These are phyloP conservation scores for Periphyllus acericola DNA, from an alignment of 2,888 invertebrate genomes.

Conservation along the genomic window DNA sequence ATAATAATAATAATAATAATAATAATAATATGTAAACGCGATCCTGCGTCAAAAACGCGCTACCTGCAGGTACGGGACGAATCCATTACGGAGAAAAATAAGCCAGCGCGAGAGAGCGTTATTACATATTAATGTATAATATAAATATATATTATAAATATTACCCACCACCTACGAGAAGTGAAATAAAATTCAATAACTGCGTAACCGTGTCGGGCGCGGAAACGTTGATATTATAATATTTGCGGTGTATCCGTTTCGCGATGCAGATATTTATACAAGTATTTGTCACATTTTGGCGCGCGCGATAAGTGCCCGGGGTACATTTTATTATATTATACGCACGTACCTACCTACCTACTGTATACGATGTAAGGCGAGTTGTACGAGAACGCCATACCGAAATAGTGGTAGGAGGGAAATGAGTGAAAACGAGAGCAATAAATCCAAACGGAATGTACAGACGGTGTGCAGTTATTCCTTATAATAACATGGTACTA, in stretches of 20 bases:
- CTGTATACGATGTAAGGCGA: background rate
- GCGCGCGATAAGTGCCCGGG: background rate
- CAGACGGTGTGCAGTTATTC: background rate
- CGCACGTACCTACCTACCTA: background rate
- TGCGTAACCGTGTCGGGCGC: background rate
- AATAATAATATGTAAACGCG: slow-evolving; percentile 38
- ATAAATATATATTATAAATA: background rate
- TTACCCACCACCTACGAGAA: background rate
- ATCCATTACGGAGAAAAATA: slow-evolving; percentile 1
- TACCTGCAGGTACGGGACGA: background rate
- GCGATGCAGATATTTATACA: background rate
- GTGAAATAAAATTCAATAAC: slow-evolving; percentile 15
- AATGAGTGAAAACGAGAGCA: background rate
- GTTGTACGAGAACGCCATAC: background rate
- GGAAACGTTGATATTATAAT: slow-evolving; percentile 8
- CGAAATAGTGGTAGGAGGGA: background rate
- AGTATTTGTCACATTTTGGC: slow-evolving; percentile 5
- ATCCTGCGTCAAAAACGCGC: background rate
- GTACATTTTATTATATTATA: background rate
- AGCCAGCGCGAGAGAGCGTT: background rate
- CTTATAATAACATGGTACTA: background rate
- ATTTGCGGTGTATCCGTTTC: slow-evolving; percentile 1
- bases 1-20: slow-evolving; percentile 46
- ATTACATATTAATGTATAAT: too few species aligned
- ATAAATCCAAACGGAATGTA: background rate